These are phyloP conservation scores for Strigops habroptila DNA, from an alignment of 2,113 vertebrate species.

Conservation along the genomic window DNA sequence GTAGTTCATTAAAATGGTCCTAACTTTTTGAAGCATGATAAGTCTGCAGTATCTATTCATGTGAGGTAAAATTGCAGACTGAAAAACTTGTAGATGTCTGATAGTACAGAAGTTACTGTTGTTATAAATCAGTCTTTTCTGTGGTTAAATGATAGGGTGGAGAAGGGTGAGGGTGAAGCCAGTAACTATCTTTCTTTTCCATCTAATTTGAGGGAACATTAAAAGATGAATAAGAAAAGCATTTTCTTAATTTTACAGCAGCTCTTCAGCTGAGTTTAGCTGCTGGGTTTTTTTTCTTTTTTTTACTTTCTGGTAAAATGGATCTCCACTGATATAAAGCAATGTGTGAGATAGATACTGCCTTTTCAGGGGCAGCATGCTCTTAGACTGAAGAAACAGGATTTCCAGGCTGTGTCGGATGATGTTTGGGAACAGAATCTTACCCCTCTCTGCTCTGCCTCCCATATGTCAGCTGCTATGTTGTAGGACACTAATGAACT, in stretches of 20 bases:
- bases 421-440: not conserved
- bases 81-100: slow-evolving; percentile 28
- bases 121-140: slow-evolving; percentile 43
- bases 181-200: not conserved
- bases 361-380: not conserved
- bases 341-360: not conserved
- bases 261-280: not conserved
- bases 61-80: slow-evolving; percentile 23
- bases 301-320: not conserved
- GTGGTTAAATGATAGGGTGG: slow-evolving; percentile 43
- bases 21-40: slow-evolving; percentile 10
- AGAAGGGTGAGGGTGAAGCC: slow-evolving; percentile 11
- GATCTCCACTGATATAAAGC: not conserved
- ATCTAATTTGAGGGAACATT: slow-evolving; percentile 32
- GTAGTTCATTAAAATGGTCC: slow-evolving; percentile 24
- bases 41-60: not conserved
- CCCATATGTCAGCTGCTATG: not conserved
- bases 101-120: slow-evolving; percentile 33
- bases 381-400: not conserved
- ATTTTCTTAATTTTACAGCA: not conserved
- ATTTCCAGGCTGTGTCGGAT: not conserved
- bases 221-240: slow-evolving; percentile 11
- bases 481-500: slow-evolving; percentile 33
- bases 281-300: not conserved
- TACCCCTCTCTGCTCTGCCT: not conserved